These are phyloP conservation scores for Psilopogon haemacephalus DNA, from an alignment of 2,113 vertebrate species.

Conservation along the genomic window DNA sequence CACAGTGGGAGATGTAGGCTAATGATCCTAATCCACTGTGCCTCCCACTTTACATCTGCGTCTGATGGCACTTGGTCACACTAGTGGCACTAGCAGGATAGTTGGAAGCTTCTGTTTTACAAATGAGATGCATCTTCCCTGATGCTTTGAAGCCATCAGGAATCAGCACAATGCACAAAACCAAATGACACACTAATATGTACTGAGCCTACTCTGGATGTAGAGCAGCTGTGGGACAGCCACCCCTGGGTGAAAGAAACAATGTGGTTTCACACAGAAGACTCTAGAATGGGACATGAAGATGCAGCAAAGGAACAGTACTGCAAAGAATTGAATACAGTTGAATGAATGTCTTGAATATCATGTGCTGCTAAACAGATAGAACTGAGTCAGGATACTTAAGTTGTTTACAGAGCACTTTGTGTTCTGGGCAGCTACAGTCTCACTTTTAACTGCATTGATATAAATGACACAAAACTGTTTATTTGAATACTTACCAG, in stretches of 20 bases:
- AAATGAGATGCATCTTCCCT: background rate
- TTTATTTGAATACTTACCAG: background rate
- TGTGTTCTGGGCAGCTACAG: background rate
- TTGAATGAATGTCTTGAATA: background rate
- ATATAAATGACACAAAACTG: background rate
- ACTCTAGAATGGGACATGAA: background rate
- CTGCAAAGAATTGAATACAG: background rate
- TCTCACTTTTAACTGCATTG: background rate
- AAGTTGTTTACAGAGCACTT: background rate
- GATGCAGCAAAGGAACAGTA: background rate
- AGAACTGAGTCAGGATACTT: background rate
- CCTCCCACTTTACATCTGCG: background rate
- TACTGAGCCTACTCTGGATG: background rate
- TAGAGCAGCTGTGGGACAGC: background rate
- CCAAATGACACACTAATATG: accelerated
- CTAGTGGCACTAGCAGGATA: background rate
- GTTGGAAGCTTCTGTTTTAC: background rate
- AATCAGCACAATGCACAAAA: background rate
- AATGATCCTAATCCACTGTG: background rate
- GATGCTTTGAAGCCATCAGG: background rate
- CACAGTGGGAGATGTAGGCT: background rate
- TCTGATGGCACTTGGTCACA: background rate
- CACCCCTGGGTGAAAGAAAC: background rate
- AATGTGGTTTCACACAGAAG: background rate
- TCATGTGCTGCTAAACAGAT: background rate